These are phyloP conservation scores for Corapipo altera DNA, from an alignment of 2,113 vertebrate species.

Conservation along the genomic window DNA sequence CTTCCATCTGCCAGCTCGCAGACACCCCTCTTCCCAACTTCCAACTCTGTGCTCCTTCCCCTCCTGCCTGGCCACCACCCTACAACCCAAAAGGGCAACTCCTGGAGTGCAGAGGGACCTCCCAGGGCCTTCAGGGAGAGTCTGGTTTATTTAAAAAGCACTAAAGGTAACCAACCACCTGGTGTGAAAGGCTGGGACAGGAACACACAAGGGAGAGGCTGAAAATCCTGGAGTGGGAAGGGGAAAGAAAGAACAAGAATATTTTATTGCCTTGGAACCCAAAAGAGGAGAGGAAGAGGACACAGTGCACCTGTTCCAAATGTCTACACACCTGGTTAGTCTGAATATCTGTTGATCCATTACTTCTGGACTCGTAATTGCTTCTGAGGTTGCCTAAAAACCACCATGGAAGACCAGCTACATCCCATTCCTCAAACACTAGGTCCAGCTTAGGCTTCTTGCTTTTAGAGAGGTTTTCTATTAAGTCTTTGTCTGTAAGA, in stretches of 20 bases:
- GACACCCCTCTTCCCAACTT: background rate
- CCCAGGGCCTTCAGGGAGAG: background rate
- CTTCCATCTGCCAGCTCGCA: background rate
- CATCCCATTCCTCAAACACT: constrained; percentile 92
- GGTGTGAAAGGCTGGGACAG: background rate
- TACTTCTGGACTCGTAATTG: constrained; percentile 89
- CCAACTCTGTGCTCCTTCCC: background rate
- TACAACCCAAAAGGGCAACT: background rate
- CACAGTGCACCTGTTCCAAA: background rate
- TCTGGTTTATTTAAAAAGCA: background rate
- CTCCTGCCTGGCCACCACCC: background rate
- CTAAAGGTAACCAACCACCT: background rate
- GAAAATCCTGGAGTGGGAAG: background rate
- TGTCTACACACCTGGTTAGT: constrained; percentile 89
- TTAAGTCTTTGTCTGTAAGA: constrained; percentile 69
- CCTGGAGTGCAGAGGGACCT: background rate
- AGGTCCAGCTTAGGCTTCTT: constrained; percentile 89
- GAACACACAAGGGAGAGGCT: background rate
- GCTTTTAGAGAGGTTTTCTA: constrained; percentile 70
- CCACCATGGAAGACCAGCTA: constrained; percentile 97
- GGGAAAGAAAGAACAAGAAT: background rate
- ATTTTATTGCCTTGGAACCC: background rate
- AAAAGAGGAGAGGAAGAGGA: background rate
- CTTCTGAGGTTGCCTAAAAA: constrained; percentile 94
- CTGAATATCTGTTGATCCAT: constrained; percentile 94